Evolutionary conservation across 2,113 vertebrate species (phyloP).

Genomic region (Osmerus mordax): DNA sequence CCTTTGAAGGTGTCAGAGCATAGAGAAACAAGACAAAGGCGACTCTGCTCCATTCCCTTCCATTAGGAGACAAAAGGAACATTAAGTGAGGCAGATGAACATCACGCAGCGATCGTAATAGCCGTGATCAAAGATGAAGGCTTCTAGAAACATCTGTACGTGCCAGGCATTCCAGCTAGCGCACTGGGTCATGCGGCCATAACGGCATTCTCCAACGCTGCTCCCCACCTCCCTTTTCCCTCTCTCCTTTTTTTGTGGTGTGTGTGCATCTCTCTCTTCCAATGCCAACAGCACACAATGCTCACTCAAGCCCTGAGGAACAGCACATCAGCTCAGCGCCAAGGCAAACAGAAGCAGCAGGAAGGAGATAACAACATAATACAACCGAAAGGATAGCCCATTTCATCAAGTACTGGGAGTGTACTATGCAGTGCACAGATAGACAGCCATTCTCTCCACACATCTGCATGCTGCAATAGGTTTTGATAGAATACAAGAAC

Average conservation of each 20-base stretch:
- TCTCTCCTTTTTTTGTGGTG: neutral
- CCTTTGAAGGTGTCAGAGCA: neutral
- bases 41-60: neutral
- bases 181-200: neutral
- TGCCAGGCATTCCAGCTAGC: neutral
- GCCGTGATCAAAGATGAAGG: neutral
- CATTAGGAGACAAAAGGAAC: neutral
- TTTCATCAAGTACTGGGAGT: slow-evolving; percentile 46
- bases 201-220: neutral
- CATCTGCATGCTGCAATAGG: too few species aligned
- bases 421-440: slow-evolving; percentile 19
- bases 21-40: neutral
- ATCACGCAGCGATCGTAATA: neutral
- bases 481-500: too few species aligned
- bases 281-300: slow-evolving; percentile 50
- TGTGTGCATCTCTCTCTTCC: slow-evolving; percentile 5
- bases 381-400: slow-evolving; percentile 26
- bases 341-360: slow-evolving; percentile 28
- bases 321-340: slow-evolving; percentile 41
- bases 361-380: slow-evolving; percentile 50
- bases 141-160: neutral
- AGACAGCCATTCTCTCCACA: neutral
- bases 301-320: slow-evolving; percentile 47
- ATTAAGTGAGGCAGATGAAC: neutral
- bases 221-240: neutral